Evolutionary conservation across 2,888 invertebrate species (phyloP).

Genomic region (Schizaphis graminum): DNA sequence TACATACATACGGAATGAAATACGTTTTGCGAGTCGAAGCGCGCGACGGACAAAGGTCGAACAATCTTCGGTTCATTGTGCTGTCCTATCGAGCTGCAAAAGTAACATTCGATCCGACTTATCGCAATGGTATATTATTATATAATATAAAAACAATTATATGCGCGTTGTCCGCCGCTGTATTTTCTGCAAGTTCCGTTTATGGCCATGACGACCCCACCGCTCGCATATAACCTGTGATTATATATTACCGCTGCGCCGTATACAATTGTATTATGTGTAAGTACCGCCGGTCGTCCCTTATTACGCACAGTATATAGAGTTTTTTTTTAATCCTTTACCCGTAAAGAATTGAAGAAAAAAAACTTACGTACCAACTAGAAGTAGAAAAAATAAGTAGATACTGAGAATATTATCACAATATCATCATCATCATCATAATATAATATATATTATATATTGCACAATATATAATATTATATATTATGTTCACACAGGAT

Average conservation of each 20-base stretch:
- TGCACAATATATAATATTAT: neutral
- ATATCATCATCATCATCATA: neutral
- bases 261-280: neutral
- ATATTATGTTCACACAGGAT: neutral
- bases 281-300: neutral
- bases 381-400: neutral
- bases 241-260: neutral
- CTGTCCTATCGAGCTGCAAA: conserved; percentile 37
- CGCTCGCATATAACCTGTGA: conserved; percentile 2
- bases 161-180: conserved; percentile 28
- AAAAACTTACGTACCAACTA: neutral
- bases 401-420: neutral
- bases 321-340: neutral
- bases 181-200: conserved; percentile 48
- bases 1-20: neutral
- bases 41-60: neutral
- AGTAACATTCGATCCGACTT: conserved; percentile 31
- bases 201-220: conserved; percentile 50
- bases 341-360: neutral
- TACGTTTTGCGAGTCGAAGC: neutral
- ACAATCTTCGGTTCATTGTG: conserved; percentile 39
- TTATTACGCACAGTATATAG: neutral
- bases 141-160: conserved; percentile 33
- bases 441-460: neutral
- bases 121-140: neutral